These are phyloP conservation scores for Capitulum mitella DNA, from an alignment of 2,888 invertebrate genomes.

Conservation along the genomic window DNA sequence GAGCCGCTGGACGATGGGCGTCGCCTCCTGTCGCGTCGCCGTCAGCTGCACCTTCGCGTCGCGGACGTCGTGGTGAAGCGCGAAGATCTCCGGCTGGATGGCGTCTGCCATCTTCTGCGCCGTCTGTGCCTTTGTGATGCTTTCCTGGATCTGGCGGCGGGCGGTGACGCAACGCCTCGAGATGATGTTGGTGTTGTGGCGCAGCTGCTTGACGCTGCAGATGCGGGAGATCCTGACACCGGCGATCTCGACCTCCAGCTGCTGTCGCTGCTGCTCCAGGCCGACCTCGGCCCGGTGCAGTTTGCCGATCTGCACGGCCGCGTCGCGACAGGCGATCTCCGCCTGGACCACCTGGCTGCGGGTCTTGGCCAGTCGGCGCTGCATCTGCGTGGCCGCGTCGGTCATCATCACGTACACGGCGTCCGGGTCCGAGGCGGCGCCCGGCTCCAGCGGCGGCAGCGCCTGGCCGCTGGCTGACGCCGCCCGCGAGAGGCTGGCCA, in stretches of 20 bases:
- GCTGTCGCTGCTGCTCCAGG: background rate
- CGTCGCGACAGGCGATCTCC: background rate
- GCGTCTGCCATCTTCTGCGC: background rate
- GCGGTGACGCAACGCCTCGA: background rate
- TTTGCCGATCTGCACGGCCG: background rate
- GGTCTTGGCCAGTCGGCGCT: background rate
- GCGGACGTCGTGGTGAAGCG: background rate
- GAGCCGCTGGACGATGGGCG: background rate
- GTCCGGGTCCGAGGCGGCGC: background rate
- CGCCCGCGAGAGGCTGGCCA: background rate
- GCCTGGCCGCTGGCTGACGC: background rate
- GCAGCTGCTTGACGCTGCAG: background rate
- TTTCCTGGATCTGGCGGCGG: background rate
- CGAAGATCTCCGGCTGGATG: background rate
- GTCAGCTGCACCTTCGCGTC: background rate
- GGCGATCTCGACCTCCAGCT: background rate
- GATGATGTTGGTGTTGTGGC: background rate
- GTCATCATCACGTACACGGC: background rate
- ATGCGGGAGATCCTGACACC: background rate
- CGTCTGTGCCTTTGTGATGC: background rate
- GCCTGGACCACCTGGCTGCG: background rate
- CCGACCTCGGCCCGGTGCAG: background rate
- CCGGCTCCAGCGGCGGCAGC: background rate
- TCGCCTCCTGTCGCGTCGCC: background rate
- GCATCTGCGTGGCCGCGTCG: background rate